Conservation (phyloP, 2,888 invertebrate genomes). For the Drosophila robusta region DNA sequence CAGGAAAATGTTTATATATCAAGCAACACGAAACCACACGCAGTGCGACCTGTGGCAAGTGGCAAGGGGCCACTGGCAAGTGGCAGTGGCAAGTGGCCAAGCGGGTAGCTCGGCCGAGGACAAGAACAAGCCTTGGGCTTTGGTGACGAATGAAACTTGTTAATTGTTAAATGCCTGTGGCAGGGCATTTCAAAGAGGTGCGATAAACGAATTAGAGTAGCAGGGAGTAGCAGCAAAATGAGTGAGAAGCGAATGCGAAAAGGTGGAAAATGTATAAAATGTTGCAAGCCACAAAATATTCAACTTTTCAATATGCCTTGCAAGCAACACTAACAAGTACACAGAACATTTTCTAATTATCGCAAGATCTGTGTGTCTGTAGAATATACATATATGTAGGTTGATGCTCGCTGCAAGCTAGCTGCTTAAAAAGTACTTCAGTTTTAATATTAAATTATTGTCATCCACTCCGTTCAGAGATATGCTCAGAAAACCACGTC, state of each 20-base stretch:
- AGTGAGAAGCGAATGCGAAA: neutral
- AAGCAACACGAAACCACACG: slow-evolving; percentile 50
- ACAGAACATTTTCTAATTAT: neutral
- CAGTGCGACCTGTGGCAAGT: slow-evolving; percentile 23
- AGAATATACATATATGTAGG: too few relatives aligned
- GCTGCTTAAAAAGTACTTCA: too few relatives aligned
- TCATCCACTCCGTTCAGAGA: too few relatives aligned
- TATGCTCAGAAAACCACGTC: too few relatives aligned
- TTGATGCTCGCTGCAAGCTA: too few relatives aligned
- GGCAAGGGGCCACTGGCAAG: slow-evolving; percentile 3
- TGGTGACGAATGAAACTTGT: slow-evolving; percentile 51
- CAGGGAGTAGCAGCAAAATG: neutral
- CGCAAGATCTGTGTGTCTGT: too few relatives aligned
- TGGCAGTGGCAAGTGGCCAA: slow-evolving; percentile 13
- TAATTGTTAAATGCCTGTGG: slow-evolving; percentile 44
- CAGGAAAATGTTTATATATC: slow-evolving; percentile 49
- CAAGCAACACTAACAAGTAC: neutral
- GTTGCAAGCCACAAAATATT: slow-evolving; percentile 6
- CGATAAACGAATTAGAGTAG: slow-evolving; percentile 36
- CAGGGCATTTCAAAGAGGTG: slow-evolving; percentile 24
- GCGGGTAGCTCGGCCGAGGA: slow-evolving; percentile 21
- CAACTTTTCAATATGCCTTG: slow-evolving; percentile 2
- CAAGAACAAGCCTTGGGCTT: slow-evolving; percentile 4
- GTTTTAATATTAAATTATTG: too few relatives aligned
- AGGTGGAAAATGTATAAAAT: neutral